Evolutionary conservation across 2,113 vertebrate genomes (phyloP), one percentile per base, ranked within the genome.

Genomic region (Siphamia tubifer): DNA sequence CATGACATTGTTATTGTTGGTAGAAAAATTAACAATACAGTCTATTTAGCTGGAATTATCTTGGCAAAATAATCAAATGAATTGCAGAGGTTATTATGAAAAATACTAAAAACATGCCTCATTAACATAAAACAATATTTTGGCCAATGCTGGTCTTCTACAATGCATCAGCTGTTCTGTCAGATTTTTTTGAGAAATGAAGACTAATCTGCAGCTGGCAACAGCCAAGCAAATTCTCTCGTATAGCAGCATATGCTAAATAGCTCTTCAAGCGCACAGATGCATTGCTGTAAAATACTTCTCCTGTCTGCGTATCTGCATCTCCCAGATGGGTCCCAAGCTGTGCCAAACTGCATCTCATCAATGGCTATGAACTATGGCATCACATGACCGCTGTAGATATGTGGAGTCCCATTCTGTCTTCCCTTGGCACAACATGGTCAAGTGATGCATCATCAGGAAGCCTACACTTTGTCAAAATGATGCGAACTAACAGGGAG

Each of bases 221-320:
- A 77, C 69, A 40, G 74, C 73, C 36, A 74, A 58, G 70, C 77
- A 81, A 65, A 83, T 85, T 88, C 81, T 89, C 82, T 74, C 63
- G 24, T 86, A 86, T 82, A 78, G 87, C 83, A 79, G 83, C 90
- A 92, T 92, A 92, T 91, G 92, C 89, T 90, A 90, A 89, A 92
- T 92, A 90, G 70, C 90, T 90, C 83, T 92, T 86, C 25, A 89
- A 92, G 87, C 81, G 85, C 70, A 30, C 75, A 84, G 9, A 83
- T 60, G 72, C 90, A 79, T 87, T 56, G 42, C 87, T 89, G 67
- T 48, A 74, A 57, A 67, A 75, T 79, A 81, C 84, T 85, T 77
- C 84, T 92, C 73, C 79, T 79, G 71, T 89, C 73, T 87, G 70
- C 65, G 60, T 83, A 70, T 85, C 91, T 83, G 85, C 87, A 72